Evolutionary conservation across 2,113 vertebrate genomes (phyloP), one percentile per base, ranked within the genome.

Genomic region (Scalopus aquaticus): DNA sequence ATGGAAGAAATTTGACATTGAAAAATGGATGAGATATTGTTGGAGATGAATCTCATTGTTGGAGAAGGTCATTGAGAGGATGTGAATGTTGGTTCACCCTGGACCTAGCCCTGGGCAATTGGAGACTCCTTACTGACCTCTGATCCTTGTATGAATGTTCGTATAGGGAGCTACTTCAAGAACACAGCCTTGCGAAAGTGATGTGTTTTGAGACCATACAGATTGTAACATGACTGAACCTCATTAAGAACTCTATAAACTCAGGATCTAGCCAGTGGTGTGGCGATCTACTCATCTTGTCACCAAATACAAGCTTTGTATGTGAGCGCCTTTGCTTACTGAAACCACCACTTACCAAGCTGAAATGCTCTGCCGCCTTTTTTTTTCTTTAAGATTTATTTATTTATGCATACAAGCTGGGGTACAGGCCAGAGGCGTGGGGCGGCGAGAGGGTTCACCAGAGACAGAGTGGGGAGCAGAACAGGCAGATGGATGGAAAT

Each of bases 1-100:
- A 3, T 65, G 46, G 28, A 91, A 93, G 62, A 86, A 94, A 96
- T 95, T 22, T 56, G 35, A 22, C 15, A 49, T 60, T 94, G 88
- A 51, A 81, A 84, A 90, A 73, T 51, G 22, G 20, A 26, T 72
- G 12, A 4, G 28, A 32, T 81, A 6, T 65, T 65, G 6, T 17
- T 65, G 32, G 64, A 65, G 32, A 30, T n/a, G n/a, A n/a, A n/a
- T n/a, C n/a, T n/a, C n/a, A 6, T 65, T 65, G 6, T 17, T 65
- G 32, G 64, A 65, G 32, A 30, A 65, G 64, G 7, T 65, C 60
- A n/a, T n/a, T 17, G 28, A n/a, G 32, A n/a, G 32, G 15, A n/a
- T n/a, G 15, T n/a, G 64, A 65, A 28, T 62, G 9, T n/a, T n/a
- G 13, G 32, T 17, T 65, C 3, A 16, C 32, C 13, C 64, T 32